Evolutionary conservation across 2,113 vertebrate species (phyloP).

Genomic region (Climacteris rufus): DNA sequence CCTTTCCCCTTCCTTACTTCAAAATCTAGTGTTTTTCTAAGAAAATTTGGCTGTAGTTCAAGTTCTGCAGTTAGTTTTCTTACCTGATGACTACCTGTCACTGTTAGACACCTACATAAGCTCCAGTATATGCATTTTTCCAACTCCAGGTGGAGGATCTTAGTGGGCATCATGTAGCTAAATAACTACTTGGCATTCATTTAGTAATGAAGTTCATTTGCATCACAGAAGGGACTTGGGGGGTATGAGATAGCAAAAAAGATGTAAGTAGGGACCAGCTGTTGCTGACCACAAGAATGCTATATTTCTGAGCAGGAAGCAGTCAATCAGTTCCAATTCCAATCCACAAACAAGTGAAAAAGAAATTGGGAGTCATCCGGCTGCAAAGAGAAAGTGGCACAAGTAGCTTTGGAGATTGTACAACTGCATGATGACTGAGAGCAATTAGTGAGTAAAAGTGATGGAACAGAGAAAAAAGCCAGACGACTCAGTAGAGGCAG

Average conservation of each 20-base stretch:
- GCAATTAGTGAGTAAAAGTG: not conserved
- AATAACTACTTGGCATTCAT: not conserved
- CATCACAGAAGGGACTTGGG: not conserved
- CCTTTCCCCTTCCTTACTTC: not conserved
- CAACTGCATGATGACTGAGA: not conserved
- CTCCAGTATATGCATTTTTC: not conserved
- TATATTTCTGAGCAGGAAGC: not conserved
- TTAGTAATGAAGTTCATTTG: not conserved
- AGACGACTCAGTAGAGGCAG: not conserved
- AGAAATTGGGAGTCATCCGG: not conserved
- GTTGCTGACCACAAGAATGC: not conserved
- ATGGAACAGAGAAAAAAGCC: not conserved
- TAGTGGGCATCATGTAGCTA: not conserved
- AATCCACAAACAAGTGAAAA: not conserved
- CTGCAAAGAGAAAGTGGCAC: not conserved
- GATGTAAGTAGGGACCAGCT: rapidly evolving
- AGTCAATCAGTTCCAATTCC: not conserved
- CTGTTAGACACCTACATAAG: not conserved
- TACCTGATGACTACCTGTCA: not conserved
- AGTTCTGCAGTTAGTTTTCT: not conserved
- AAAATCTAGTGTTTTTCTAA: not conserved
- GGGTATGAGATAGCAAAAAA: not conserved
- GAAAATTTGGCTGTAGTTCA: not conserved
- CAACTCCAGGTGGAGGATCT: not conserved
- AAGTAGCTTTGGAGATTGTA: not conserved